Conservation (phyloP, 2,797 vertebrate genomes). For the Yasuhikotakia modesta region DNA sequence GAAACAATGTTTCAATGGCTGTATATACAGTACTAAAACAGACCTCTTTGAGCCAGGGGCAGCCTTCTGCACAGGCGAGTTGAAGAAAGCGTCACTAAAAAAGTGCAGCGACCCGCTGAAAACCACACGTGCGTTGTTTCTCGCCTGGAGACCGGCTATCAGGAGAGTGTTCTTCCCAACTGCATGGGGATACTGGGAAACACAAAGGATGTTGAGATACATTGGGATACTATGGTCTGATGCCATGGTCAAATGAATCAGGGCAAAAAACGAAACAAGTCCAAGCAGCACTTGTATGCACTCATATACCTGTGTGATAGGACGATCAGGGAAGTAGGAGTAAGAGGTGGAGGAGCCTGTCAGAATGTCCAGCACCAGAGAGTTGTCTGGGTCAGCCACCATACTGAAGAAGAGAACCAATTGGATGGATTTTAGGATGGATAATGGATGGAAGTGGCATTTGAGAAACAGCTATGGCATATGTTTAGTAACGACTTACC, state of each 20-base stretch:
- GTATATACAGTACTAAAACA: not conserved
- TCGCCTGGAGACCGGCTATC: slow-evolving; percentile 93
- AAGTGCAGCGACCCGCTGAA: slow-evolving; percentile 96
- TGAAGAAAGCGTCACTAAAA: slow-evolving; percentile 96
- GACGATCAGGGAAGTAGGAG: slow-evolving; percentile 94
- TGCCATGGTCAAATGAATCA: too few species aligned
- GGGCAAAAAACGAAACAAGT: too few species aligned
- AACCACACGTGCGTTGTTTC: slow-evolving; percentile 94
- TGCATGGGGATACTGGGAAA: slow-evolving; percentile 89
- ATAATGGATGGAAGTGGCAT: too few species aligned
- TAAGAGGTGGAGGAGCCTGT: slow-evolving; percentile 96
- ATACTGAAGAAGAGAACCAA: slow-evolving; percentile 75
- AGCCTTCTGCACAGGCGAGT: slow-evolving; percentile 91
- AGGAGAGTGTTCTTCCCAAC: slow-evolving; percentile 97
- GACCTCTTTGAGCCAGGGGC: slow-evolving; percentile 85
- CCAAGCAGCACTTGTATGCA: not conserved
- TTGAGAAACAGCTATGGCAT: not conserved
- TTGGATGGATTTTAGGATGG: not conserved
- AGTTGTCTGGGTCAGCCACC: slow-evolving; percentile 97
- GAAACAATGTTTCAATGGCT: not conserved
- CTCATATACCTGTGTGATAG: slow-evolving; percentile 88
- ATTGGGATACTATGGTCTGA: too few species aligned
- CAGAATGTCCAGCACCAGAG: slow-evolving; percentile 93
- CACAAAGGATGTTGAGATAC: not conserved
- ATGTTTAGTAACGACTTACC: slow-evolving; percentile 75